Evolutionary conservation across 2,797 vertebrate species (phyloP).

Genomic region (Hephaestus fuliginosus): DNA sequence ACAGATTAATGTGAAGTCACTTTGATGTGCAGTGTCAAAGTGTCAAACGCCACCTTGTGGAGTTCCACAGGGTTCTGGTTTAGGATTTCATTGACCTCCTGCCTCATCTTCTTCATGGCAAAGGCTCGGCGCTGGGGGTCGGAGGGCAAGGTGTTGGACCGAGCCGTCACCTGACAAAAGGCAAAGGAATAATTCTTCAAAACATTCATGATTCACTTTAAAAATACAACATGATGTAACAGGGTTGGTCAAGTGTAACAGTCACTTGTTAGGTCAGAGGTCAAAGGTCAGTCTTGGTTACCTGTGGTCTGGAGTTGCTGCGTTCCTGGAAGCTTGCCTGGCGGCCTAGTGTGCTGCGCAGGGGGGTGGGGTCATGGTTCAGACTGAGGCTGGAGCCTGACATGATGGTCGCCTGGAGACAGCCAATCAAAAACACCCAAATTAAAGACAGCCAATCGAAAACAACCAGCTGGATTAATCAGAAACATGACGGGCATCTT

Average conservation of each 20-base stretch:
- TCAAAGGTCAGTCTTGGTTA: conserved; percentile 71
- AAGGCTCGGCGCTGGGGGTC: conserved; percentile 94
- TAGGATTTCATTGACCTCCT: conserved; percentile 96
- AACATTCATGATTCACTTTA: neutral
- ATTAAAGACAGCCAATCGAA: conserved; percentile 30
- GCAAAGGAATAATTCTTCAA: neutral
- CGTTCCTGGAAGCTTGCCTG: conserved; percentile 99
- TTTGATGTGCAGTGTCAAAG: neutral
- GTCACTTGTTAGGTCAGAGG: neutral
- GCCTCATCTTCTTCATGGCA: conserved; percentile 95
- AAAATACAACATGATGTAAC: neutral
- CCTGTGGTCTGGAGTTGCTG: conserved; percentile 91
- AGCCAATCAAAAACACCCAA: conserved; percentile 33
- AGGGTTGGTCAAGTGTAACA: neutral
- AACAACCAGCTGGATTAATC: neutral
- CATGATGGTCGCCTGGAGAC: conserved; percentile 96
- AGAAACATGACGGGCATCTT: conserved; percentile 9
- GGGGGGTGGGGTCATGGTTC: conserved; percentile 91
- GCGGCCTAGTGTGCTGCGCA: conserved; percentile 92
- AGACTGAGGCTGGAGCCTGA: conserved; percentile 97
- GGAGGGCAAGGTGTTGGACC: conserved; percentile 96
- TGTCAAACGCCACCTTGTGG: conserved; percentile 89
- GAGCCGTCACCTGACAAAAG: conserved; percentile 79
- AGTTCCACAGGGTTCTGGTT: conserved; percentile 97
- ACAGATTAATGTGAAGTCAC: neutral